A percentile compares a stretch with the other conserved stretches of the same genome.
Conservation (phyloP, 2,797 vertebrate genomes). For the Myotis myotis region DNA sequence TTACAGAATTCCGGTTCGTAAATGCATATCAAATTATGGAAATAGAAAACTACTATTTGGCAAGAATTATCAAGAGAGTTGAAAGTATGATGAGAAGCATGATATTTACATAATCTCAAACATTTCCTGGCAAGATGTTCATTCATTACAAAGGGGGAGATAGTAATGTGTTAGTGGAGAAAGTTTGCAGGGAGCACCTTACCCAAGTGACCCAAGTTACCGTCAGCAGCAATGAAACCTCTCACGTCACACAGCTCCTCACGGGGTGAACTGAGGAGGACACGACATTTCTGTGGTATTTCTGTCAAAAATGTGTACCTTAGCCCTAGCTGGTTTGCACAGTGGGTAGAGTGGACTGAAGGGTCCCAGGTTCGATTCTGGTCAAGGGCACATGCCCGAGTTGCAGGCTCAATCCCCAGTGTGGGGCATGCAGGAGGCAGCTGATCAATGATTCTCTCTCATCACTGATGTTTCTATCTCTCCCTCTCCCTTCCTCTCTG, state of each 20-base stretch:
- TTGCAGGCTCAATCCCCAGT: too few relatives aligned
- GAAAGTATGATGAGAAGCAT: not conserved
- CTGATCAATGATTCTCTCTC: too few relatives aligned
- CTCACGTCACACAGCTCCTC: rapidly evolving
- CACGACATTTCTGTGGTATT: not conserved
- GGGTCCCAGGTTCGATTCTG: too few relatives aligned
- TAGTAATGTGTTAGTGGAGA: not conserved
- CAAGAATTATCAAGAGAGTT: not conserved
- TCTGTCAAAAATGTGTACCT: not conserved
- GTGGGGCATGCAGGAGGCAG: too few relatives aligned
- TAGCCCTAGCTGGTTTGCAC: too few relatives aligned
- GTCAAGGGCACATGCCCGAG: too few relatives aligned
- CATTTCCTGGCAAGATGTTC: not conserved
- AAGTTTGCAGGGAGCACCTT: not conserved
- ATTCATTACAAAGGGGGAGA: not conserved
- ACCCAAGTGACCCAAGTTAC: not conserved
- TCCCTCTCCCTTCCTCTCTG: too few relatives aligned
- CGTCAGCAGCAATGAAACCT: not conserved
- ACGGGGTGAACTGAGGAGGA: not conserved
- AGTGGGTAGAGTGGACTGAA: too few relatives aligned
- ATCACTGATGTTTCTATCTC: too few relatives aligned
- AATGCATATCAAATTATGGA: not conserved
- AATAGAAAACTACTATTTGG: not conserved
- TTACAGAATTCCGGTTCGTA: not conserved
- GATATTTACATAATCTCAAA: not conserved